Evolutionary conservation across 2,888 invertebrate species (phyloP).

Genomic region (Dicranocentrus wangi): DNA sequence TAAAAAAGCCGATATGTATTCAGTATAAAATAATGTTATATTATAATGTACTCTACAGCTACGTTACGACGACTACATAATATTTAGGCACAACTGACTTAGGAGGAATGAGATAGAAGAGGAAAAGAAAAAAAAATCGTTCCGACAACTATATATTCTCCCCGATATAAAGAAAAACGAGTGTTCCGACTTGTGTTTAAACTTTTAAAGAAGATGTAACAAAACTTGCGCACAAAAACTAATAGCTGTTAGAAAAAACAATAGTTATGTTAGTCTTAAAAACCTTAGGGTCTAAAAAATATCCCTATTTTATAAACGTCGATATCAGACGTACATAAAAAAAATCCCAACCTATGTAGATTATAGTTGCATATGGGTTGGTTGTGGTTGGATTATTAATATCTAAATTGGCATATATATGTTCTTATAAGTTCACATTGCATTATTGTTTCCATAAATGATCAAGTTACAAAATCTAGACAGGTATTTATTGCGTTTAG

Average conservation of each 20-base stretch:
- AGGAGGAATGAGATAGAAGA: not conserved
- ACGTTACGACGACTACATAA: not conserved
- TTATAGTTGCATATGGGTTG: no score
- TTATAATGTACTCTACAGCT: not conserved
- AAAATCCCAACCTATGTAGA: not conserved
- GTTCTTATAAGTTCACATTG: no score
- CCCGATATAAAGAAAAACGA: not conserved
- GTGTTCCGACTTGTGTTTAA: constrained; percentile 23
- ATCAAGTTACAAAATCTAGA: no score
- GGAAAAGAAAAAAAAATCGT: not conserved
- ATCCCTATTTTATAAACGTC: no score
- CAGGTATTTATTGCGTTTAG: no score
- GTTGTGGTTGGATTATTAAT: no score
- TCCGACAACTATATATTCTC: not conserved
- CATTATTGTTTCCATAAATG: no score
- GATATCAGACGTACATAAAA: constrained; percentile 14
- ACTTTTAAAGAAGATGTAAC: constrained; percentile 23
- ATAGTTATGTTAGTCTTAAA: no score
- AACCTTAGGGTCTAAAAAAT: no score
- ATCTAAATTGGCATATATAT: no score
- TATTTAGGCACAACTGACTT: constrained; percentile 29
- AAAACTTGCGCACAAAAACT: constrained; percentile 61
- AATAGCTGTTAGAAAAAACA: constrained; percentile 9
- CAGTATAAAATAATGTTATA: constrained; percentile 16
- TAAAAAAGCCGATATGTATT: constrained; percentile 53